A percentile compares a stretch with the other conserved stretches of the same genome.
These are phyloP conservation scores for Bellardia bayeri DNA, from an alignment of 2,888 invertebrate species.

Conservation along the genomic window DNA sequence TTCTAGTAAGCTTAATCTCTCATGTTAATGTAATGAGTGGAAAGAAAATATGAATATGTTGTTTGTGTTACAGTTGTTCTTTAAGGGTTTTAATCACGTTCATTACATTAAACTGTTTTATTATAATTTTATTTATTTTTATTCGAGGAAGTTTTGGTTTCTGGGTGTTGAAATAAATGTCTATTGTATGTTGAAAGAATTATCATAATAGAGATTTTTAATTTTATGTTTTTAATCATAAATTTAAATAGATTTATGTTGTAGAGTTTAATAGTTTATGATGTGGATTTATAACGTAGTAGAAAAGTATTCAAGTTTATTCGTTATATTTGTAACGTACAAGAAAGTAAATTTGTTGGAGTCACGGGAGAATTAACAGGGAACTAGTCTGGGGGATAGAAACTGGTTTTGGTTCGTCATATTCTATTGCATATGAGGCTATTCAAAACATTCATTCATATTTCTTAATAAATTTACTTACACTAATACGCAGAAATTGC, in stretches of 20 bases:
- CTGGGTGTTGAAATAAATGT: conserved; percentile 44
- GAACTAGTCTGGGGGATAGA: too few relatives aligned
- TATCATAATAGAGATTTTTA: conserved; percentile 64
- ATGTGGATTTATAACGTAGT: background rate
- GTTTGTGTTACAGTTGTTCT: background rate
- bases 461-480: too few relatives aligned
- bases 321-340: background rate
- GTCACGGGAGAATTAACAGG: too few relatives aligned
- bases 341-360: background rate
- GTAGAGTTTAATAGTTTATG: conserved; percentile 40
- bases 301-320: background rate
- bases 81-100: conserved; percentile 69
- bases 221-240: conserved; percentile 64
- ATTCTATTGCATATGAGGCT: too few relatives aligned
- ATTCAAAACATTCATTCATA: too few relatives aligned
- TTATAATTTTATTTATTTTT: conserved; percentile 56
- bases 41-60: conserved; percentile 34
- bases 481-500: too few relatives aligned
- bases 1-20: conserved; percentile 18
- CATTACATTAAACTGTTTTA: conserved; percentile 68
- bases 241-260: conserved; percentile 60
- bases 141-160: conserved; percentile 49
- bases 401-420: too few relatives aligned
- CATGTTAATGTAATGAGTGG: conserved; percentile 21
- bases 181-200: conserved; percentile 50